These are phyloP conservation scores for Cosmopolites sordidus DNA, from an alignment of 2,888 invertebrate species.

Conservation along the genomic window DNA sequence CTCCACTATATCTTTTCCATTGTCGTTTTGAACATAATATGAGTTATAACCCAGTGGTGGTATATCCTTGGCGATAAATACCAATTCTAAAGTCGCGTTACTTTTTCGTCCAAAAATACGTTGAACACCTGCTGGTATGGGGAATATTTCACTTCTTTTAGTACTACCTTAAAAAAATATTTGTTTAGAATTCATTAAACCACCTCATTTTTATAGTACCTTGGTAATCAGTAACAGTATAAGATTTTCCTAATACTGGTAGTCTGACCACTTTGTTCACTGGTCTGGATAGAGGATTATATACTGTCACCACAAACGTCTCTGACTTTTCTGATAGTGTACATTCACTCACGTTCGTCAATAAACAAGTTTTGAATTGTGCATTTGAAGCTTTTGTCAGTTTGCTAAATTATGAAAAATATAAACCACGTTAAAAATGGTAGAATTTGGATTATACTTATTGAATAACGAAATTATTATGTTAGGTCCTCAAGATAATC, in stretches of 20 bases:
- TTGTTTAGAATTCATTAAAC: too few relatives aligned
- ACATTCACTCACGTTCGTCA: constrained; percentile 74
- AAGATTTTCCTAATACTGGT: constrained; percentile 56
- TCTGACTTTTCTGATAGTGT: constrained; percentile 55
- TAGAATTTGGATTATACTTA: too few relatives aligned
- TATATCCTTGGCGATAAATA: constrained; percentile 62
- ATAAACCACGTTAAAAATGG: too few relatives aligned
- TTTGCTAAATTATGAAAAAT: too few relatives aligned
- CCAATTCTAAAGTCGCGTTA: constrained; percentile 59
- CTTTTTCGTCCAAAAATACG: constrained; percentile 62
- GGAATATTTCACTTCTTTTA: constrained; percentile 7
- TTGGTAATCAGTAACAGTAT: constrained; percentile 57
- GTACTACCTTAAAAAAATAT: constrained; percentile 22
- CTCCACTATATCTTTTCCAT: background rate
- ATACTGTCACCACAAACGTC: constrained; percentile 62
- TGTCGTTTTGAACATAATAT: constrained; percentile 50
- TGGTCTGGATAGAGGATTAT: constrained; percentile 71
- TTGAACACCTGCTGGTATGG: constrained; percentile 54
- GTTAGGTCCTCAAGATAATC: too few relatives aligned
- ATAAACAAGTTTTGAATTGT: constrained; percentile 50
- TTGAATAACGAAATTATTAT: too few relatives aligned
- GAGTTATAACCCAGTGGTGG: constrained; percentile 65
- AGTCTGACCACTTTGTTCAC: constrained; percentile 58
- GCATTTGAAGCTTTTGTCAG: constrained; percentile 1
- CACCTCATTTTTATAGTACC: too few relatives aligned